phyloP scores from a whole-genome alignment of 2,113 vertebrate species.

The Oryzias celebensis region DNA sequence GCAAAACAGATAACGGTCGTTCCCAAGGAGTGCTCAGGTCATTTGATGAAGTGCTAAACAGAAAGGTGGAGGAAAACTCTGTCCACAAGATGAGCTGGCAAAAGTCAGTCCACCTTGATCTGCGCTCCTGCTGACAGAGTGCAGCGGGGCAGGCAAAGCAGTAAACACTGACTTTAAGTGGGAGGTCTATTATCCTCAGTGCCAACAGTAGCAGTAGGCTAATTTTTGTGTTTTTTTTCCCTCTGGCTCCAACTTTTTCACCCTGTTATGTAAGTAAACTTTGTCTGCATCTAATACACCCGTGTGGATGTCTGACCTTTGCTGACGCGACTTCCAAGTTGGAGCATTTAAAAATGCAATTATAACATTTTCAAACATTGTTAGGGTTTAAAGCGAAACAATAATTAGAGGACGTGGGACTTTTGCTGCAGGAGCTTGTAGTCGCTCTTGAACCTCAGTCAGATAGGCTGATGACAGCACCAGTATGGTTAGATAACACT shows the following conservation, averaged over 20 bases:
- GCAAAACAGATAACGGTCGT: constrained; percentile 44
- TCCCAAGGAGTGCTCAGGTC: constrained; percentile 42
- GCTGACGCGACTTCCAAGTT: constrained; percentile 3
- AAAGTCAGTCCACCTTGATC: constrained; percentile 33
- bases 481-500: constrained; percentile 1
- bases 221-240: too few species aligned
- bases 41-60: constrained; percentile 44
- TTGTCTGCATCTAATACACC: neutral
- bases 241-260: too few species aligned
- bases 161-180: constrained; percentile 26
- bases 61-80: constrained; percentile 33
- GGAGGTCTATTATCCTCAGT: constrained; percentile 33
- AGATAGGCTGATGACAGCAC: constrained; percentile 30
- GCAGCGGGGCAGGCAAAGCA: constrained; percentile 5
- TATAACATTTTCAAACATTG: neutral
- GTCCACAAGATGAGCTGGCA: constrained; percentile 33
- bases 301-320: neutral
- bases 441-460: constrained; percentile 29
- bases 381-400: neutral
- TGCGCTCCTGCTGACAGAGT: constrained; percentile 19
- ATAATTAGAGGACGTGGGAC: constrained; percentile 17
- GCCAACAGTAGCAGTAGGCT: neutral
- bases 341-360: neutral
- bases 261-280: neutral
- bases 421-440: constrained; percentile 19